These are phyloP conservation scores for Empis stercorea DNA, from an alignment of 2,888 invertebrate genomes.

Conservation along the genomic window DNA sequence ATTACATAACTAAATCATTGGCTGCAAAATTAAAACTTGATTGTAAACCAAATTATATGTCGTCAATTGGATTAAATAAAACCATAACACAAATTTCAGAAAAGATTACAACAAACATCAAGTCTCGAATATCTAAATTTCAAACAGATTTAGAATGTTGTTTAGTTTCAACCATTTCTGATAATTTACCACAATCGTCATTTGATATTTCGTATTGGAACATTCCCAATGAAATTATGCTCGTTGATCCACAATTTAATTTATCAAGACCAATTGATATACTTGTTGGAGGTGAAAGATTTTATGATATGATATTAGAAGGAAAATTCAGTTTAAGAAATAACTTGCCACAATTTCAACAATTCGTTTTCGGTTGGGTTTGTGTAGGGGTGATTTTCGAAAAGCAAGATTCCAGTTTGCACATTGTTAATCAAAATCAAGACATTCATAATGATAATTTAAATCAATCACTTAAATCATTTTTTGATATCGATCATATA, in stretches of 20 bases:
- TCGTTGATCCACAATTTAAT: conserved; percentile 6
- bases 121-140: neutral
- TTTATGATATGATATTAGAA: neutral
- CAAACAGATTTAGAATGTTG: neutral
- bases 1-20: neutral
- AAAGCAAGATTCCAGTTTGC: neutral
- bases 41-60: neutral
- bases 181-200: neutral
- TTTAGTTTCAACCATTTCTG: neutral
- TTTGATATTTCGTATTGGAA: neutral
- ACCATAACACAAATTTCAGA: neutral
- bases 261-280: conserved; percentile 6
- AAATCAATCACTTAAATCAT: neutral
- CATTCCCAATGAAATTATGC: conserved; percentile 4
- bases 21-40: neutral
- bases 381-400: neutral
- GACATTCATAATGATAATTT: neutral
- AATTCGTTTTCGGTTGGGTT: conserved; percentile 7
- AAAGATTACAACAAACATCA: neutral
- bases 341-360: conserved; percentile 1
- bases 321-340: neutral
- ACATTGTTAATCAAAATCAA: neutral
- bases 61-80: neutral
- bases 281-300: conserved; percentile 5
- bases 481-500: conserved; percentile 11